Conservation (phyloP, 2,113 vertebrate genomes). For the Bubo scandiacus region DNA sequence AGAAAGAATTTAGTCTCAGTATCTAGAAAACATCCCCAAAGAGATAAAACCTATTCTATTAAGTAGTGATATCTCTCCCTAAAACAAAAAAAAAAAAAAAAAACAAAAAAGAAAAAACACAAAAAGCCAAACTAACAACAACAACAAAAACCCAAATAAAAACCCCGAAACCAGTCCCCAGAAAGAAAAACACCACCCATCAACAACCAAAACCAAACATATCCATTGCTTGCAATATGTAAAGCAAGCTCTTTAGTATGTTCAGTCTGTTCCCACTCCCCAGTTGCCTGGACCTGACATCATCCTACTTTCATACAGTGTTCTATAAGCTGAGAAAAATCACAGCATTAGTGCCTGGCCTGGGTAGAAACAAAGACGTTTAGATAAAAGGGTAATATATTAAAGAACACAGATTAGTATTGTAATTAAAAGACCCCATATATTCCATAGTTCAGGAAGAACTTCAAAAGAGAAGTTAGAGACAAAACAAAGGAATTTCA, state of each 20-base stretch:
- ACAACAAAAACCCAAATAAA: not conserved
- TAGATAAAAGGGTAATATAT: not conserved
- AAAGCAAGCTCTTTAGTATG: not conserved
- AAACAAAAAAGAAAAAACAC: not conserved
- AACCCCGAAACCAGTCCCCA: not conserved
- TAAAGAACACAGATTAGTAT: not conserved
- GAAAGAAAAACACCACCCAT: not conserved
- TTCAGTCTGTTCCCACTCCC: not conserved
- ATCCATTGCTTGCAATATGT: not conserved
- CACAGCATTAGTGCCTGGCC: not conserved
- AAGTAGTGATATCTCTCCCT: not conserved
- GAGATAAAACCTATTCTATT: not conserved
- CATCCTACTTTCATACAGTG: not conserved
- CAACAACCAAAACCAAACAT: not conserved
- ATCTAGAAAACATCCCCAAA: not conserved
- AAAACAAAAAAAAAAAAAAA: not conserved
- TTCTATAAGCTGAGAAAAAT: not conserved
- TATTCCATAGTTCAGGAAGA: not conserved
- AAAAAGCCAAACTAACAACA: not conserved
- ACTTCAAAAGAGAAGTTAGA: not conserved
- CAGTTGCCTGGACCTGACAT: not conserved
- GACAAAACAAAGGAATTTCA: not conserved
- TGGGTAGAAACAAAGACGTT: not conserved
- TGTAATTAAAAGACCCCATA: not conserved
- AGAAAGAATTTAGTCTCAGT: not conserved